Percentiles rank a stretch among this genome's conserved stretches.
Conservation (phyloP, 1,140 invertebrate genomes). For the Chymomyza costata region DNA sequence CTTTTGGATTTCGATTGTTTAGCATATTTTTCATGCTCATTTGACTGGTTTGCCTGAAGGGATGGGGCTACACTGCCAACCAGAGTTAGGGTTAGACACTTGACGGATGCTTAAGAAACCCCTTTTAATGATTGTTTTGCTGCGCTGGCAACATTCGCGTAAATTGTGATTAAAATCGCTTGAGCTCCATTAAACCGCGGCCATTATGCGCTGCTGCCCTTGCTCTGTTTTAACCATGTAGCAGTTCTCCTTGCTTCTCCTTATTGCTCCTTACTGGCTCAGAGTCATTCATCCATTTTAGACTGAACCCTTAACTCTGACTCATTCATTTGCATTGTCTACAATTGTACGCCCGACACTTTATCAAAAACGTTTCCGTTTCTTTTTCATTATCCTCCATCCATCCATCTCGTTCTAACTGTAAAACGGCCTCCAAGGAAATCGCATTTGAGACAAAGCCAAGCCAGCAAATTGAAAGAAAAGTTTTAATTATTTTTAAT, state of each 20-base stretch:
- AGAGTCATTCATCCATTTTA: too few species aligned
- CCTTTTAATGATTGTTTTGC: constrained; percentile 33
- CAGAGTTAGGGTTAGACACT: too few species aligned
- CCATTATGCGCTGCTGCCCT: constrained; percentile 37
- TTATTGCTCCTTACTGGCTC: too few species aligned
- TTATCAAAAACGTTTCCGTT: constrained; percentile 49
- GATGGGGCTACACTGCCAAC: too few species aligned
- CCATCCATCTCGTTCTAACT: constrained; percentile 35
- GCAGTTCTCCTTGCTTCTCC: too few species aligned
- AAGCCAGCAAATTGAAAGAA: constrained; percentile 62
- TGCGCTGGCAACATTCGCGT: constrained; percentile 35
- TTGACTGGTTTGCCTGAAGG: too few species aligned
- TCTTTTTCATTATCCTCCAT: neutral
- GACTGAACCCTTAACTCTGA: neutral
- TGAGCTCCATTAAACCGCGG: constrained; percentile 70
- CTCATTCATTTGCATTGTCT: neutral
- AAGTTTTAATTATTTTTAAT: constrained; percentile 74
- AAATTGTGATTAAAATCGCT: constrained; percentile 73
- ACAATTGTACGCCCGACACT: constrained; percentile 25
- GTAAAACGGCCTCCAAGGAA: constrained; percentile 36
- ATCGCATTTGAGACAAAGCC: constrained; percentile 38
- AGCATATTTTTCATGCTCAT: too few species aligned
- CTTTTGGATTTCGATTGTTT: too few species aligned
- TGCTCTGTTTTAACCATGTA: neutral
- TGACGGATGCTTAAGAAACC: too few species aligned